phyloP scores from a whole-genome alignment of 2,888 invertebrate genomes.

The Diarsia mendica region DNA sequence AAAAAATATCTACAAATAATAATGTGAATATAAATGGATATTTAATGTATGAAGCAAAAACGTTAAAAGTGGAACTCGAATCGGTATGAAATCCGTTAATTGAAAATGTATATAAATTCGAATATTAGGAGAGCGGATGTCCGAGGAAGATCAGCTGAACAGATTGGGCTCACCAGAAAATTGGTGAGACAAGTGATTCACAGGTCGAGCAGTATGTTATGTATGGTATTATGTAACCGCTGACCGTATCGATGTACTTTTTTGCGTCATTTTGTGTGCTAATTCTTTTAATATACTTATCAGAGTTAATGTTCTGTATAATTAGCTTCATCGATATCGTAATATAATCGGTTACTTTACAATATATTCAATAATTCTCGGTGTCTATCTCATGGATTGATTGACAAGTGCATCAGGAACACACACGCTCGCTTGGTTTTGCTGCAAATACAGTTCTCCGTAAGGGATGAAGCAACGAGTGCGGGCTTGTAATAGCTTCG shows the following conservation, averaged over 20 bases:
- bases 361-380: constrained; percentile 37
- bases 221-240: constrained; percentile 6
- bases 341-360: constrained; percentile 32
- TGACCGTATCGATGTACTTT: constrained; percentile 22
- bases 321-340: constrained; percentile 43
- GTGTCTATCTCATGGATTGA: constrained; percentile 40
- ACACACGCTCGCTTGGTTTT: constrained; percentile 31
- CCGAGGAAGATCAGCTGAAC: constrained; percentile 49
- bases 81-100: constrained; percentile 60
- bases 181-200: constrained; percentile 60
- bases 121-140: constrained; percentile 57
- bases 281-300: constrained; percentile 30
- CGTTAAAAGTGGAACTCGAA: constrained; percentile 59
- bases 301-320: constrained; percentile 25
- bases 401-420: constrained; percentile 27
- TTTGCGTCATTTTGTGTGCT: constrained; percentile 31
- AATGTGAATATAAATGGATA: constrained; percentile 48
- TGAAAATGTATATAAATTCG: constrained; percentile 67
- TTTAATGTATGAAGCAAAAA: background rate
- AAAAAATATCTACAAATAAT: constrained; percentile 55
- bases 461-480: background rate
- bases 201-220: constrained; percentile 8
- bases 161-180: constrained; percentile 57
- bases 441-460: constrained; percentile 10
- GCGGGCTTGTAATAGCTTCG: background rate